Conservation (phyloP, 2,888 invertebrate species). For the Cataglyphis rosenhaueri region DNA sequence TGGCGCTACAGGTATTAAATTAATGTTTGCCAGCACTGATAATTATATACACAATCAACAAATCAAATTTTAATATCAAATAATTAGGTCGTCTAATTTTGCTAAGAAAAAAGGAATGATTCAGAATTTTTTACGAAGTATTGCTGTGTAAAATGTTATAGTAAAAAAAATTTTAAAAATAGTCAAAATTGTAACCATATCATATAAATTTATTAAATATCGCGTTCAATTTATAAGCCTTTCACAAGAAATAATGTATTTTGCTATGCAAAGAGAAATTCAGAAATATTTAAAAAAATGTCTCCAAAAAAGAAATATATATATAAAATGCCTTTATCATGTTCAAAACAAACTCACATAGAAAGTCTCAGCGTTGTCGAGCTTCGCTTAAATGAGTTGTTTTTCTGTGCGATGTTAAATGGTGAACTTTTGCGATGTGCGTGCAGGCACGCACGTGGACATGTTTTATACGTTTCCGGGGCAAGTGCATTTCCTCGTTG, state of each 20-base stretch:
- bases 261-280: background rate
- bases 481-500: slow-evolving; percentile 71
- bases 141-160: too few species aligned
- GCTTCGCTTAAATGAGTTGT: background rate
- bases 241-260: background rate
- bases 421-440: slow-evolving; percentile 28
- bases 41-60: background rate
- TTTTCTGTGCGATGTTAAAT: slow-evolving; percentile 44
- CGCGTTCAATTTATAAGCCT: background rate
- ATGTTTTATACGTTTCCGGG: slow-evolving; percentile 49
- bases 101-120: too few species aligned
- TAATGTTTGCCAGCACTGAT: background rate
- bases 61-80: too few species aligned
- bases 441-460: slow-evolving; percentile 34
- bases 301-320: background rate
- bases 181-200: too few species aligned
- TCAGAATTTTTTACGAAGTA: too few species aligned
- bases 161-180: too few species aligned
- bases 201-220: background rate
- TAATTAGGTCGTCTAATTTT: too few species aligned
- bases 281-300: background rate
- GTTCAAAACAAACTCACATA: background rate
- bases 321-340: slow-evolving; percentile 10
- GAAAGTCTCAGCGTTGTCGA: background rate
- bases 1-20: slow-evolving; percentile 22